A percentile compares a stretch with the other conserved stretches of the same genome.
Conservation (phyloP, 2,888 invertebrate genomes). For the Erebia ligea region DNA sequence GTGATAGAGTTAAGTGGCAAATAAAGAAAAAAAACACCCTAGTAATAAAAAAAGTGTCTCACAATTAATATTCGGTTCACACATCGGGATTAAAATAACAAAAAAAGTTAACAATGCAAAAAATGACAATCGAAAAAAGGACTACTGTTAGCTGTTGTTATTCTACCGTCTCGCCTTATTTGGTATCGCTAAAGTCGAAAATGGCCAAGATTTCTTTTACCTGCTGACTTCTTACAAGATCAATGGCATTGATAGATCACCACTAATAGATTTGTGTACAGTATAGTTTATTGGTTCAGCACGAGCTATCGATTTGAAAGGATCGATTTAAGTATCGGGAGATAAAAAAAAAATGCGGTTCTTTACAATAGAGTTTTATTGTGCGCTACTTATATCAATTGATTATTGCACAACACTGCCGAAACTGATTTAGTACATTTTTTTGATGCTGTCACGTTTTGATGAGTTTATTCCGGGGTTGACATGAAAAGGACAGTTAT, state of each 20-base stretch:
- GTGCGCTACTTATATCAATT: background rate
- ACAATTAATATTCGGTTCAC: constrained; percentile 60
- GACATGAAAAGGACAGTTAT: too few relatives aligned
- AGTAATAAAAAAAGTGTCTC: constrained; percentile 48
- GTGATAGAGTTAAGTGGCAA: constrained; percentile 62
- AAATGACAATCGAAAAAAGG: constrained; percentile 43
- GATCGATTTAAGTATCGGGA: constrained; percentile 18
- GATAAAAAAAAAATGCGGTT: background rate
- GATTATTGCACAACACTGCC: background rate
- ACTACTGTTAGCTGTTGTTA: background rate
- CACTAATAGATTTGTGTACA: constrained; percentile 19
- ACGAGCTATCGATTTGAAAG: constrained; percentile 39
- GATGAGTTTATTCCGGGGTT: too few relatives aligned
- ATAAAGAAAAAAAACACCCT: constrained; percentile 47
- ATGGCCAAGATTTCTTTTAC: constrained; percentile 24
- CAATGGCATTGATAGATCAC: constrained; percentile 33
- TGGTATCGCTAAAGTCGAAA: constrained; percentile 25
- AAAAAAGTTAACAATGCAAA: constrained; percentile 41
- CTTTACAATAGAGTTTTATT: constrained; percentile 1
- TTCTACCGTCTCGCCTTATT: constrained; percentile 16
- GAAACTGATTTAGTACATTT: too few relatives aligned
- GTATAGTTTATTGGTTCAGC: constrained; percentile 29
- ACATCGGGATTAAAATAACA: constrained; percentile 56
- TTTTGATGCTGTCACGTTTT: too few relatives aligned
- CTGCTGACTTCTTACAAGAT: constrained; percentile 25